A percentile compares a stretch with the other conserved stretches of the same genome.
Conservation (phyloP, 2,113 vertebrate genomes). For the Dermatemys mawii region DNA sequence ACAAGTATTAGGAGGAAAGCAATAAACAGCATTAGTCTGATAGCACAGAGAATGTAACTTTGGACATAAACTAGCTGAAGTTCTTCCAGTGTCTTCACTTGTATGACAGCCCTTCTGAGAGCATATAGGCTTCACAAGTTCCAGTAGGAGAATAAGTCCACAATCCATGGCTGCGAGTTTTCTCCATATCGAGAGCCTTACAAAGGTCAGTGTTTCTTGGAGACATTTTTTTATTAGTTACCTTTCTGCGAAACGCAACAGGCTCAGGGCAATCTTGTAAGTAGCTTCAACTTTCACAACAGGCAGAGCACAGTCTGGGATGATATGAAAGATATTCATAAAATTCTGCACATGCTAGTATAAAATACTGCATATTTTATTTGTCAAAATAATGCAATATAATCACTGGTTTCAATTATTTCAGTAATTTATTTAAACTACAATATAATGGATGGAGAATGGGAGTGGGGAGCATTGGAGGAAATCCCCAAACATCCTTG, state of each 20-base stretch:
- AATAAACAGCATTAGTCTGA: not conserved
- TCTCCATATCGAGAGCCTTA: not conserved
- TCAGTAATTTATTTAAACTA: too few relatives aligned
- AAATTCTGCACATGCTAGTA: too few relatives aligned
- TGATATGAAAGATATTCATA: conserved; percentile 14
- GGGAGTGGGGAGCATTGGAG: too few relatives aligned
- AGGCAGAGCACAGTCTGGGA: not conserved
- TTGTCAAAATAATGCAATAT: too few relatives aligned
- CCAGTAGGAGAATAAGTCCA: not conserved
- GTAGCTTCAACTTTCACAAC: not conserved
- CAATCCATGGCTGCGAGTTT: not conserved
- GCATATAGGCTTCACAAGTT: not conserved
- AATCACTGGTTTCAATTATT: too few relatives aligned
- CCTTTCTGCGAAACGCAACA: not conserved
- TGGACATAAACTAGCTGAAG: not conserved
- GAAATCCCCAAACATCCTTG: too few relatives aligned
- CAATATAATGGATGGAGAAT: too few relatives aligned
- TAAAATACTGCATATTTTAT: too few relatives aligned
- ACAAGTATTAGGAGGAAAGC: not conserved
- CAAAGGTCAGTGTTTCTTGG: not conserved
- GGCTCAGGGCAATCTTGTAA: not conserved
- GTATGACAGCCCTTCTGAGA: not conserved
- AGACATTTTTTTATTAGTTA: conserved; percentile 19
- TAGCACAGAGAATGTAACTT: not conserved
- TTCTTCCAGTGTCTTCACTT: not conserved